Percentiles rank a stretch among this genome's conserved stretches.
phyloP scores from a whole-genome alignment of 2,113 vertebrate species.

The Stictonetta naevosa region DNA sequence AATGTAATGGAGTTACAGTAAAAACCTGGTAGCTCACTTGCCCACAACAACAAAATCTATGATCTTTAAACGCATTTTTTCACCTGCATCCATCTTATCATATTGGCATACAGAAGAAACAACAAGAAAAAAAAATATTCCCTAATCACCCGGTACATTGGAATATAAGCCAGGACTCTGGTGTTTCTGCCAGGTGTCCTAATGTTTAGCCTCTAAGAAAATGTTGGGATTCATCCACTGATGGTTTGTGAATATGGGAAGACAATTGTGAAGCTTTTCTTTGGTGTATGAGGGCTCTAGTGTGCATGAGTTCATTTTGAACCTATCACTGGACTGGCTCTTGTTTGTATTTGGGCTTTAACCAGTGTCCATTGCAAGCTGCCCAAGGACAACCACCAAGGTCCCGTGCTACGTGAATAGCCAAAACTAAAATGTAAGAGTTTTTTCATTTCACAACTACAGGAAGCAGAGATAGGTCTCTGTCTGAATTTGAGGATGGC shows the following conservation, averaged over 20 bases:
- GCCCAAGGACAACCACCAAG: background rate
- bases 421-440: background rate
- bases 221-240: background rate
- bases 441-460: background rate
- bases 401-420: background rate
- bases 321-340: background rate
- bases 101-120: background rate
- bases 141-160: background rate
- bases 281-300: background rate
- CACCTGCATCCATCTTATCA: background rate
- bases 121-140: background rate
- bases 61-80: background rate
- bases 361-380: background rate
- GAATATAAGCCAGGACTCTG: background rate
- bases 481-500: background rate
- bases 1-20: slow-evolving; percentile 25
- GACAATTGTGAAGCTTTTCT: background rate
- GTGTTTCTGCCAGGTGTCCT: background rate
- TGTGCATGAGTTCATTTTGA: background rate
- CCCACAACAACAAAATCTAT: background rate
- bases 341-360: background rate
- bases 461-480: background rate
- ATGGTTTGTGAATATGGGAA: background rate
- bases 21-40: background rate
- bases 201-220: background rate